phyloP scores from a whole-genome alignment of 2,797 vertebrate genomes.

The Tauraco hartlaubi region DNA sequence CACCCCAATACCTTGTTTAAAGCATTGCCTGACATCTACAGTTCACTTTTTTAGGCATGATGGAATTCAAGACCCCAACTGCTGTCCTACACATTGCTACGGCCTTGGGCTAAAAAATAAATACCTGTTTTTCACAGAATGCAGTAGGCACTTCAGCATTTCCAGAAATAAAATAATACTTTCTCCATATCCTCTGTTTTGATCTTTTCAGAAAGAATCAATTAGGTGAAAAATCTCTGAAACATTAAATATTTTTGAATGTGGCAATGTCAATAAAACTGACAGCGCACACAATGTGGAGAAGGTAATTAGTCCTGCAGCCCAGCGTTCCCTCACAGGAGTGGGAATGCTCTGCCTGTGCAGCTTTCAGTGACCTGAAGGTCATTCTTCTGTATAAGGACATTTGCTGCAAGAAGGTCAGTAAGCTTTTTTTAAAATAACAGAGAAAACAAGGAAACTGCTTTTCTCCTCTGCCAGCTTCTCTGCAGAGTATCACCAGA shows the following conservation, averaged over 20 bases:
- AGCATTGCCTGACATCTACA: background rate
- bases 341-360: background rate
- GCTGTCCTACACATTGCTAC: background rate
- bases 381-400: conserved; percentile 5
- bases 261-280: background rate
- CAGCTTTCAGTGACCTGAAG: conserved; percentile 10
- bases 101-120: background rate
- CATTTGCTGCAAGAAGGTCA: background rate
- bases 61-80: background rate
- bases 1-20: background rate
- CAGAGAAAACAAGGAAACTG: background rate
- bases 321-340: background rate
- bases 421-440: background rate
- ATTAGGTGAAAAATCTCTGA: background rate
- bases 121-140: background rate
- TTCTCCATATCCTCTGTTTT: background rate
- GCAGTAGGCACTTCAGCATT: background rate
- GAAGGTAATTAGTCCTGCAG: background rate
- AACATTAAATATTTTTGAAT: background rate
- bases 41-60: background rate
- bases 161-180: conserved; percentile 3
- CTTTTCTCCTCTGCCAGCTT: background rate
- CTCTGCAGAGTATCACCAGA: background rate
- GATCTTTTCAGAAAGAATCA: background rate
- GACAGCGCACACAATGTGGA: background rate